Conservation (phyloP, 2,888 invertebrate genomes). For the Rhyacophila evoluta region DNA sequence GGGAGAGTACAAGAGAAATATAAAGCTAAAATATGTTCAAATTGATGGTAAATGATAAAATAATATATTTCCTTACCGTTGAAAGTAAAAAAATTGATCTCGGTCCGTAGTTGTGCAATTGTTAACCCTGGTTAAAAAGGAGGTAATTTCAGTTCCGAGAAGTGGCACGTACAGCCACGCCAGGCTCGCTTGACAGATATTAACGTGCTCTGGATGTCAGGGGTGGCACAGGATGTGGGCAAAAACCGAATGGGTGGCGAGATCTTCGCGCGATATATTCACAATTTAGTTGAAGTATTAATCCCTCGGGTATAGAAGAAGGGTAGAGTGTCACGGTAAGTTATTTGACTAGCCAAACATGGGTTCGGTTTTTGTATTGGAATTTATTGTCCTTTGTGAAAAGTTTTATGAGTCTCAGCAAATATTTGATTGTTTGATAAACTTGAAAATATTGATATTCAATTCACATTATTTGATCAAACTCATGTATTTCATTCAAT, state of each 20-base stretch:
- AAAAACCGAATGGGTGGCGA: background rate
- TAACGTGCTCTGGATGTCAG: constrained; percentile 7
- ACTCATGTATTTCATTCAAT: too few relatives aligned
- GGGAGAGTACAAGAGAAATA: too few relatives aligned
- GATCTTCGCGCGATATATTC: constrained; percentile 13
- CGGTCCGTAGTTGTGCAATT: background rate
- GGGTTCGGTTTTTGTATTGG: background rate
- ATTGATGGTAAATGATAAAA: too few relatives aligned
- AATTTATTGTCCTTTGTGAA: background rate
- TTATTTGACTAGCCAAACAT: background rate
- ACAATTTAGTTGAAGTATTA: constrained; percentile 18
- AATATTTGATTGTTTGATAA: background rate
- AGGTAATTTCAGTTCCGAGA: constrained; percentile 1
- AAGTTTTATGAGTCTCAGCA: background rate
- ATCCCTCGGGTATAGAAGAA: constrained; percentile 10
- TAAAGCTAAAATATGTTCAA: too few relatives aligned
- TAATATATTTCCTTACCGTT: too few relatives aligned
- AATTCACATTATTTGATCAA: too few relatives aligned
- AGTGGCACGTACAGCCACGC: background rate
- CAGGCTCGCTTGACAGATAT: constrained; percentile 6
- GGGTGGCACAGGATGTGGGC: constrained; percentile 5
- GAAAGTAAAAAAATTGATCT: background rate
- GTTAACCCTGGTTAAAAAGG: background rate
- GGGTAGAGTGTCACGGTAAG: background rate
- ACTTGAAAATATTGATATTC: too few relatives aligned